A percentile compares a stretch with the other conserved stretches of the same genome.
Evolutionary conservation across 1,140 invertebrate species (phyloP).

Genomic region (Zaprionus africanus): DNA sequence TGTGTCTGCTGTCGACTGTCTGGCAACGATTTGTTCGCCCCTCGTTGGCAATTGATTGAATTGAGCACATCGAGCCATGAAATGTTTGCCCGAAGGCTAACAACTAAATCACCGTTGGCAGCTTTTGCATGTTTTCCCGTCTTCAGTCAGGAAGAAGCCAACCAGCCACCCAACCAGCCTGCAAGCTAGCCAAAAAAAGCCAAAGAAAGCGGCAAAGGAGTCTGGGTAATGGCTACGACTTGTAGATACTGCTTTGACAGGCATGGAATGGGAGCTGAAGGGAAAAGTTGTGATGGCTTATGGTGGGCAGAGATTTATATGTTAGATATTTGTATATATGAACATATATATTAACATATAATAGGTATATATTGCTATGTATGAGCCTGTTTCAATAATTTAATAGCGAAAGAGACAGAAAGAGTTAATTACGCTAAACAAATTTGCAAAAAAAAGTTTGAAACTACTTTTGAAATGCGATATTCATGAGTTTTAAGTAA

Average conservation of each 20-base stretch:
- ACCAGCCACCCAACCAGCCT: slow-evolving; percentile 36
- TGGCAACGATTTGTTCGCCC: slow-evolving; percentile 53
- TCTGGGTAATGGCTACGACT: neutral
- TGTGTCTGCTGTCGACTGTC: slow-evolving; percentile 21
- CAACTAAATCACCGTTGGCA: slow-evolving; percentile 61
- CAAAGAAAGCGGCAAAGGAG: neutral
- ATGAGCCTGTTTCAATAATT: too few species aligned
- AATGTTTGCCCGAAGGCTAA: slow-evolving; percentile 59
- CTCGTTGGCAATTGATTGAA: slow-evolving; percentile 58
- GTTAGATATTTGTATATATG: too few species aligned
- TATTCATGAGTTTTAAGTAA: too few species aligned
- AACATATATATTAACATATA: too few species aligned
- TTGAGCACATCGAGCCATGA: slow-evolving; percentile 60
- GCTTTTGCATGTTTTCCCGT: slow-evolving; percentile 48
- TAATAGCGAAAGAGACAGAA: too few species aligned
- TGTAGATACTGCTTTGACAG: slow-evolving; percentile 3
- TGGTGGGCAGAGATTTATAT: too few species aligned
- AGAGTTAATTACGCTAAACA: too few species aligned
- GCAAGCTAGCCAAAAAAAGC: slow-evolving; percentile 12
- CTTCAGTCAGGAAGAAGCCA: slow-evolving; percentile 31
- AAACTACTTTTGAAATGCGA: too few species aligned
- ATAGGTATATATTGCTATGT: too few species aligned
- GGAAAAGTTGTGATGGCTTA: too few species aligned
- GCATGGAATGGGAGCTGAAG: neutral
- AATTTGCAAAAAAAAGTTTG: too few species aligned